Conservation (phyloP, 1,140 invertebrate species). For the Macrobrachium rosenbergii region DNA sequence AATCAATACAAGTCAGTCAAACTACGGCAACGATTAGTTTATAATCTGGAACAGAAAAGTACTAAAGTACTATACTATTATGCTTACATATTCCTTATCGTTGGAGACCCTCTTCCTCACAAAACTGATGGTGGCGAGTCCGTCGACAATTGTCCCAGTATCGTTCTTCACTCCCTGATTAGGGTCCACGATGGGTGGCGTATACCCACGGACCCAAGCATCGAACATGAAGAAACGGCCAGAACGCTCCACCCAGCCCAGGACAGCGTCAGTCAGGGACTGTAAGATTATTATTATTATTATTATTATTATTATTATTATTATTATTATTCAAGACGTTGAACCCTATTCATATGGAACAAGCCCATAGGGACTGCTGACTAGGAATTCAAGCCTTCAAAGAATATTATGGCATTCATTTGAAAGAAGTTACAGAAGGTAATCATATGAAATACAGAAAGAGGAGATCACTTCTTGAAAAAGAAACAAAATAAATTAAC, state of each 20-base stretch:
- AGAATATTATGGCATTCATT: no score
- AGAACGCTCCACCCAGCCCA: conserved; percentile 87
- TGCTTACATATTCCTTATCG: conserved; percentile 73
- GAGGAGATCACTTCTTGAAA: no score
- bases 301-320: background rate
- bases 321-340: background rate
- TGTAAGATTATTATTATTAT: conserved; percentile 67
- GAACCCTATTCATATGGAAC: background rate
- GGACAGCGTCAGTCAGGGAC: conserved; percentile 84
- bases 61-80: no score
- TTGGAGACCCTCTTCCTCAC: conserved; percentile 82
- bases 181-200: conserved; percentile 79
- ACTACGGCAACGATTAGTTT: background rate
- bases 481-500: no score
- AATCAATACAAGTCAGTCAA: no score
- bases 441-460: no score
- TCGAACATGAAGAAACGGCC: conserved; percentile 87
- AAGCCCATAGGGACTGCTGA: no score
- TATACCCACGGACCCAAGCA: conserved; percentile 80
- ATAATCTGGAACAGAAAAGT: no score
- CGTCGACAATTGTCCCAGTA: conserved; percentile 80
- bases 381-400: no score
- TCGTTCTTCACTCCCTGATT: conserved; percentile 82
- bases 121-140: conserved; percentile 85
- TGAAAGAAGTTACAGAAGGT: no score